phyloP scores from a whole-genome alignment of 2,113 vertebrate genomes.

The Megaleporinus macrocephalus region DNA sequence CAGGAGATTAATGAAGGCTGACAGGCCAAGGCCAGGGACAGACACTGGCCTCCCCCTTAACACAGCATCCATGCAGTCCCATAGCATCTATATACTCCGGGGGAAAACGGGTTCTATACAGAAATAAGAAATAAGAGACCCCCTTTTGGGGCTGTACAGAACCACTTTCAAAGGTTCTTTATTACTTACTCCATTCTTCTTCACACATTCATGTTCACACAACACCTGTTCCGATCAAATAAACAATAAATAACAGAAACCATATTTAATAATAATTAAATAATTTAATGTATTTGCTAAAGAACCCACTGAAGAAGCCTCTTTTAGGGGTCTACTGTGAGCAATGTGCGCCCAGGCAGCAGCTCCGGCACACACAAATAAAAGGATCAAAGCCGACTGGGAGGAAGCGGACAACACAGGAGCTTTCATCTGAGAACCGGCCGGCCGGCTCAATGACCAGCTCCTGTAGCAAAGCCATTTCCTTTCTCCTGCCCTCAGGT shows the following conservation, averaged over 20 bases:
- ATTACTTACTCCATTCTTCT: too few species aligned
- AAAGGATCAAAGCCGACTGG: constrained; percentile 27
- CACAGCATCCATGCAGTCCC: constrained; percentile 12
- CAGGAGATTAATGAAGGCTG: constrained; percentile 74
- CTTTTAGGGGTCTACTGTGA: too few species aligned
- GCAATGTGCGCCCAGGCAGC: constrained; percentile 1
- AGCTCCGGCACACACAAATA: constrained; percentile 24
- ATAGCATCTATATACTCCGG: neutral
- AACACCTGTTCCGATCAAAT: too few species aligned
- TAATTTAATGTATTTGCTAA: neutral
- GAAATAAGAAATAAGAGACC: neutral
- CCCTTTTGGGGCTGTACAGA: too few species aligned
- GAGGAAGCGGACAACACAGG: constrained; percentile 18
- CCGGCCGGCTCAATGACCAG: neutral
- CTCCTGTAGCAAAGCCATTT: neutral
- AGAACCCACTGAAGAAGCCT: neutral
- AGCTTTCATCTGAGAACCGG: constrained; percentile 15
- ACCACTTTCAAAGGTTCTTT: too few species aligned
- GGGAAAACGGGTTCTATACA: constrained; percentile 15
- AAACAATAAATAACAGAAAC: too few species aligned
- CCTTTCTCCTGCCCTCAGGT: neutral
- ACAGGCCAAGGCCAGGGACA: constrained; percentile 66
- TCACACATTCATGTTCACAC: too few species aligned
- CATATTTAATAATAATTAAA: too few species aligned
- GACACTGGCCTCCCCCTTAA: constrained; percentile 30